Evolutionary conservation across 2,797 vertebrate species (phyloP).

Genomic region (Lagodon rhomboides): DNA sequence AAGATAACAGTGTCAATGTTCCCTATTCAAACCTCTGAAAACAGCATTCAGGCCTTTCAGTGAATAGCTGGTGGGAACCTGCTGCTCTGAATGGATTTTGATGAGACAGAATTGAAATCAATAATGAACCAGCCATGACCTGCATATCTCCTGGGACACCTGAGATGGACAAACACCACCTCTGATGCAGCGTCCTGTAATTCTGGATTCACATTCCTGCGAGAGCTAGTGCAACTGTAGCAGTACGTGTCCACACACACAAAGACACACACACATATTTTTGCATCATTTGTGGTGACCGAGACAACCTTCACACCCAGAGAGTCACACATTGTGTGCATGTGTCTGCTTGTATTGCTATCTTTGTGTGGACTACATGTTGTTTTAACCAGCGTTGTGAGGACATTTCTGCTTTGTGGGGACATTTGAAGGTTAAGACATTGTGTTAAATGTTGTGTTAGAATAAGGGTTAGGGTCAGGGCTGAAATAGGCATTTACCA

Average conservation of each 20-base stretch:
- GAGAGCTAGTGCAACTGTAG: not conserved
- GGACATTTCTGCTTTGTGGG: too few species aligned
- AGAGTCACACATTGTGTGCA: slow-evolving; percentile 5
- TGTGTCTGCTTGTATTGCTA: not conserved
- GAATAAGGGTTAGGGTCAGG: too few species aligned
- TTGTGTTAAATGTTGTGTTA: too few species aligned
- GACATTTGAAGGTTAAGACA: too few species aligned
- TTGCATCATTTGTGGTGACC: slow-evolving; percentile 12
- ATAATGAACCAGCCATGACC: slow-evolving; percentile 59
- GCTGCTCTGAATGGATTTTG: slow-evolving; percentile 15
- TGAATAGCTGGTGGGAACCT: not conserved
- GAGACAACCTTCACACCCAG: slow-evolving; percentile 34
- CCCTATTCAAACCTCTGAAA: slow-evolving; percentile 13
- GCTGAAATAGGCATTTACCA: too few species aligned
- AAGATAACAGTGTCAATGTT: not conserved
- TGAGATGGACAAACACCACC: slow-evolving; percentile 14
- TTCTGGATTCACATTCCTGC: slow-evolving; percentile 19
- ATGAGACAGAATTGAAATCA: slow-evolving; percentile 19
- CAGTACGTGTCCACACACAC: not conserved
- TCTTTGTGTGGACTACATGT: not conserved
- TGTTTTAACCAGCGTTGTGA: too few species aligned
- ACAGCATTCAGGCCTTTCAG: slow-evolving; percentile 2
- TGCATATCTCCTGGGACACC: slow-evolving; percentile 43
- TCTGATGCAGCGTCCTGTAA: slow-evolving; percentile 60
- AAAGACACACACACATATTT: not conserved